phyloP scores from a whole-genome alignment of 2,113 vertebrate genomes.

The Mungos mungo region DNA sequence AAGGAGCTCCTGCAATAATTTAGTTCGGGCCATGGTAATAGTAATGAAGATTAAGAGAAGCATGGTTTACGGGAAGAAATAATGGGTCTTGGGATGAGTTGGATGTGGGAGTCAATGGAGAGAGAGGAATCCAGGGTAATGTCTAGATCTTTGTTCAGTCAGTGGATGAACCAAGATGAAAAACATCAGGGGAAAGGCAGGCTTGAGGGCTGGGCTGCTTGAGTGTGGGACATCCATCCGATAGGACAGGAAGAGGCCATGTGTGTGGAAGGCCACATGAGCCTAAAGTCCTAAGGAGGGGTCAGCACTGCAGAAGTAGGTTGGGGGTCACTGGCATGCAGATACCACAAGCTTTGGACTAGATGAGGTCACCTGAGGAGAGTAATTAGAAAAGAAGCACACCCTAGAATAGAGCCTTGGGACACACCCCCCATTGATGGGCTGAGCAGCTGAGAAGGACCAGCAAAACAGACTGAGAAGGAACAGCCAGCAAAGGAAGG shows the following conservation, averaged over 20 bases:
- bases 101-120: not conserved
- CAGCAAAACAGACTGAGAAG: not conserved
- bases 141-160: not conserved
- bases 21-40: not conserved
- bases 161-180: not conserved
- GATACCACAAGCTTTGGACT: not conserved
- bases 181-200: not conserved
- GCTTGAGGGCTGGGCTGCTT: not conserved
- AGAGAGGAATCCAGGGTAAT: not conserved
- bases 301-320: not conserved
- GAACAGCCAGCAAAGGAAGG: not conserved
- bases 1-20: not conserved
- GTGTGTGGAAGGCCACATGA: not conserved
- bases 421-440: accelerated
- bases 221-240: not conserved
- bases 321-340: not conserved
- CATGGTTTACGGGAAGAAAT: not conserved
- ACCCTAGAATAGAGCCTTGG: not conserved
- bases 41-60: not conserved
- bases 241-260: not conserved
- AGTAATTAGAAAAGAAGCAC: not conserved
- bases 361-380: not conserved
- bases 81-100: not conserved
- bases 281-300: not conserved
- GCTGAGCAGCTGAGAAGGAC: not conserved